A percentile compares a stretch with the other conserved stretches of the same genome.
Evolutionary conservation across 2,888 invertebrate species (phyloP).

Genomic region (Proisotoma minuta): DNA sequence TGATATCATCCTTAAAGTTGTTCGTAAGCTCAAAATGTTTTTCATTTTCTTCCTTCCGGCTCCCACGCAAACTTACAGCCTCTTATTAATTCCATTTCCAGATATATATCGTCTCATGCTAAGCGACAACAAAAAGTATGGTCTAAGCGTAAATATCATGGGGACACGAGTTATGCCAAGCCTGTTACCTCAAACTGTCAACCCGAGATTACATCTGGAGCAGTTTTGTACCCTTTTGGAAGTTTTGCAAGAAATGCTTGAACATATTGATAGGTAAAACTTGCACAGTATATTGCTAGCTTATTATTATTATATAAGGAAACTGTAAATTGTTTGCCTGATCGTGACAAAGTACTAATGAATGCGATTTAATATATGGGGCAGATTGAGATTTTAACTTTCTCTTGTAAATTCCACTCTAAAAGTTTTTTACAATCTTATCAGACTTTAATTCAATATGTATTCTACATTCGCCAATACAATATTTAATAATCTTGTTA

Average conservation of each 20-base stretch:
- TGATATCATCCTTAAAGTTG: slow-evolving; percentile 80
- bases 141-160: slow-evolving; percentile 82
- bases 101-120: slow-evolving; percentile 89
- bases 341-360: neutral
- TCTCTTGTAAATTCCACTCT: neutral
- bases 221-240: slow-evolving; percentile 74
- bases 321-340: too few relatives aligned
- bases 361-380: neutral
- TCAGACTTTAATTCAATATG: too few relatives aligned
- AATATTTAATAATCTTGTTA: too few relatives aligned
- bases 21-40: slow-evolving; percentile 68
- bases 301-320: too few relatives aligned
- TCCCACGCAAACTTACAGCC: neutral
- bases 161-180: slow-evolving; percentile 88
- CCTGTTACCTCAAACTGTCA: slow-evolving; percentile 75
- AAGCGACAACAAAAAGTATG: slow-evolving; percentile 76
- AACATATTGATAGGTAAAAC: slow-evolving; percentile 66
- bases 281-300: too few relatives aligned
- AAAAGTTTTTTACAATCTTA: too few relatives aligned
- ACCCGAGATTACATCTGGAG: slow-evolving; percentile 75
- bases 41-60: neutral
- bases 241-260: slow-evolving; percentile 87
- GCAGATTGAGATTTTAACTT: neutral
- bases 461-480: too few relatives aligned
- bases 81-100: slow-evolving; percentile 52